Evolutionary conservation across 2,888 invertebrate species (phyloP).

Genomic region (Neria commutata): DNA sequence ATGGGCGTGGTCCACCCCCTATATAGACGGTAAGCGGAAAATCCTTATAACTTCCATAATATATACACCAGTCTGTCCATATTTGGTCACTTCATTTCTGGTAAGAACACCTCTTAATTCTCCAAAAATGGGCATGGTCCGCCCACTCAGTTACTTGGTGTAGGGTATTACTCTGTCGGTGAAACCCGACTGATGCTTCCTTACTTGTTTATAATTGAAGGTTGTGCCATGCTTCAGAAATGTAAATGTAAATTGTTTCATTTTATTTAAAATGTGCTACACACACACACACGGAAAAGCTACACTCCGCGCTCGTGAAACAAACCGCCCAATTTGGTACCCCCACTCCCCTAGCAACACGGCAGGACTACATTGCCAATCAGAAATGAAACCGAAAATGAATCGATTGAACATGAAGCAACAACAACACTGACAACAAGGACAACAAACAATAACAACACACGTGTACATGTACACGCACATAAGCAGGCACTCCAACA

Average conservation of each 20-base stretch:
- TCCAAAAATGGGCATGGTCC: too few relatives aligned
- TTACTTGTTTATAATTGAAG: constrained; percentile 13
- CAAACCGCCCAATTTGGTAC: constrained; percentile 6
- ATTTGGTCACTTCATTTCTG: too few relatives aligned
- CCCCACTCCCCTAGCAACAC: too few relatives aligned
- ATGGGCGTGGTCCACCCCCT: too few relatives aligned
- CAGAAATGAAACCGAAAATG: constrained; percentile 59
- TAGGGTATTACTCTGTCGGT: too few relatives aligned
- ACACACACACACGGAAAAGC: constrained; percentile 9
- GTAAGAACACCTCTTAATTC: too few relatives aligned
- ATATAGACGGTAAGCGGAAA: too few relatives aligned
- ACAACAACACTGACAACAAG: background rate
- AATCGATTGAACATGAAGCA: constrained; percentile 44
- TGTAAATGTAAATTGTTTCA: constrained; percentile 1
- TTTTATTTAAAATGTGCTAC: constrained; percentile 19
- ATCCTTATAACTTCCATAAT: too few relatives aligned
- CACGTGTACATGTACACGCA: background rate
- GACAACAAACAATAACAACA: background rate
- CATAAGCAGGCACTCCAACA: background rate
- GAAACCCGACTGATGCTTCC: too few relatives aligned
- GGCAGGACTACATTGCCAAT: constrained; percentile 57
- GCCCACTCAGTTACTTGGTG: too few relatives aligned
- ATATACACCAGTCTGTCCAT: too few relatives aligned
- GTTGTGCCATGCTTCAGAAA: constrained; percentile 2
- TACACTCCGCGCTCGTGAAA: background rate